Base-by-base conservation (phyloP, 2,113 vertebrate species). In the Brachirus orientalis region DNA sequence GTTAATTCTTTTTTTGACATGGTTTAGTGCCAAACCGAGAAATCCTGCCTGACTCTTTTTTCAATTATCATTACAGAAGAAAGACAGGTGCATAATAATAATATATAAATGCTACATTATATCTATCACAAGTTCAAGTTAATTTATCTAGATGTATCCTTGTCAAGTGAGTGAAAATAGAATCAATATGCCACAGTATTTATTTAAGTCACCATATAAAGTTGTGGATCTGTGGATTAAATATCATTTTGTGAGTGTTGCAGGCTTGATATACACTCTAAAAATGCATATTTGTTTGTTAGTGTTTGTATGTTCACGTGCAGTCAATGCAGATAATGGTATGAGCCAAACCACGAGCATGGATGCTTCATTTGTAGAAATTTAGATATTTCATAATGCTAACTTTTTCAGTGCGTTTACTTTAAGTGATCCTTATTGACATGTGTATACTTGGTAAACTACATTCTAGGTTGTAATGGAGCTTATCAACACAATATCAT, bases 11-110 rank as follows among this genome's bases (percentile, higher is more conserved):
- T 69, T 51, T 68, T 16, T 17, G 41, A 86, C 33, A 50, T 63
- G n/a, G 28, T 28, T 78, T 72, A 6, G 75, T 86, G 89, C 86
- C 88, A 88, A 89, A 88, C 65, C 45, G 41, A 61, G 59, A 86
- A 62, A 54, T 51, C 46, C 38, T 52, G 63, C 58, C 67, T 73
- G 57, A 16, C 50, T 67, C 63, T 18, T 69, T 47, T 40, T 7
- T 43, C 12, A 43, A 51, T 78, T 37, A 40, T 57, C 17, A 44
- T 1, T 17, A 67, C 19, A n/a, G 17, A 63, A 55, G 75, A 61
- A 17, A 7, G 44, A 38, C 53, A 54, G 48, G 53, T 56, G 63
- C 35, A 53, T 76, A 22, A 22, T 59, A 60, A 69, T 36, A 8
- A 55, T 75, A 63, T 70, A 70, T 79, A 60, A 60, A 50, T 61